Evolutionary conservation across 2,797 vertebrate species (phyloP).

Genomic region (Smutsia gigantea): DNA sequence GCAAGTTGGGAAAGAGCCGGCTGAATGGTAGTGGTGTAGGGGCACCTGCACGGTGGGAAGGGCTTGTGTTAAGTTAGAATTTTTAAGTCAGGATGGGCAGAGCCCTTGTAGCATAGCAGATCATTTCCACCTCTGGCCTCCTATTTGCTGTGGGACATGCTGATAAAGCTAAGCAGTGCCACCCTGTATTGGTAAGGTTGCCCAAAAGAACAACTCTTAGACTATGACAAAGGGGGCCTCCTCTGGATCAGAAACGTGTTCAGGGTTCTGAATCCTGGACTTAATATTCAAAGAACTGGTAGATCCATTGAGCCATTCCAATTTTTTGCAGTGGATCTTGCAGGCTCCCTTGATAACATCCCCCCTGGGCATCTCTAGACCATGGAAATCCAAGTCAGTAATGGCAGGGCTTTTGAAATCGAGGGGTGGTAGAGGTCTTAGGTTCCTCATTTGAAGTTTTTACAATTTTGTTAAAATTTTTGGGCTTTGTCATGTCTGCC

Average conservation of each 20-base stretch:
- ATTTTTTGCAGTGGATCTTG: neutral
- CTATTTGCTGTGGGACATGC: neutral
- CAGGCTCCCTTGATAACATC: accelerated
- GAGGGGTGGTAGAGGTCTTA: neutral
- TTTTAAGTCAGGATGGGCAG: neutral
- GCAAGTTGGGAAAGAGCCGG: neutral
- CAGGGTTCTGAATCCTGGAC: neutral
- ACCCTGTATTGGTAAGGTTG: neutral
- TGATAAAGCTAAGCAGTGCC: neutral
- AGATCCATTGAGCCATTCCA: neutral
- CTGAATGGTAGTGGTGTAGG: neutral
- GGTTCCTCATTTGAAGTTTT: neutral
- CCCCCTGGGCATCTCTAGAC: neutral
- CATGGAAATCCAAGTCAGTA: neutral
- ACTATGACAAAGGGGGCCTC: neutral
- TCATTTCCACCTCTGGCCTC: neutral
- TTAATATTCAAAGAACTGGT: neutral
- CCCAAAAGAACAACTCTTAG: neutral
- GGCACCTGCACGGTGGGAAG: neutral
- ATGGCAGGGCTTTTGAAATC: neutral
- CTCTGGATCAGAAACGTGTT: neutral
- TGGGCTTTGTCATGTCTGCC: neutral
- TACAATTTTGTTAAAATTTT: neutral
- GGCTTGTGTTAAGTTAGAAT: neutral
- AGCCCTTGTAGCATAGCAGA: neutral